phyloP scores from a whole-genome alignment of 2,797 vertebrate species.

The Knipowitschia caucasica region DNA sequence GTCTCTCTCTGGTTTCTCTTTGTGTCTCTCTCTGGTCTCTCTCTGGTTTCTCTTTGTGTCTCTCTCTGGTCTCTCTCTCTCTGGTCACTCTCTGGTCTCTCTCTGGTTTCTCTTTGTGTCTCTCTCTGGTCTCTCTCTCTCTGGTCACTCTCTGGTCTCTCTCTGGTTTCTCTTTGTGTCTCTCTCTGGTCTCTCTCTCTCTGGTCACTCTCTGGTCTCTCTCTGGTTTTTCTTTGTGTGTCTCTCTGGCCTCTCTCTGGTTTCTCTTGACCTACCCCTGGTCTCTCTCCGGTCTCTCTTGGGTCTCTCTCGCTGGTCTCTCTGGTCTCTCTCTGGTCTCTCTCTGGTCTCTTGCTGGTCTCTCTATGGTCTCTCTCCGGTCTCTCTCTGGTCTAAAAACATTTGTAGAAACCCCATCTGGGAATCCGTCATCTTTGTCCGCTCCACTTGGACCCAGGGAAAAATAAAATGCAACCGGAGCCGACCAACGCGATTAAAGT shows the following conservation, averaged over 20 bases:
- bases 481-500: slow-evolving; percentile 67
- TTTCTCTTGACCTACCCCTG: too few species aligned
- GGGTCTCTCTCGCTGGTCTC: too few species aligned
- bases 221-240: too few species aligned
- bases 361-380: background rate
- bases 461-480: slow-evolving; percentile 60
- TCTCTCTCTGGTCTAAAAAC: background rate
- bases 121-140: background rate
- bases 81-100: background rate
- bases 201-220: background rate
- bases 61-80: background rate
- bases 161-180: background rate
- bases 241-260: background rate
- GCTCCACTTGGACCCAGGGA: slow-evolving; percentile 58
- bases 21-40: background rate
- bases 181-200: background rate
- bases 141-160: background rate
- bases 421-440: slow-evolving; percentile 75
- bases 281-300: background rate
- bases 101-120: background rate
- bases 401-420: slow-evolving; percentile 19
- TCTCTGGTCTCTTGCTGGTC: background rate
- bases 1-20: background rate
- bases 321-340: background rate
- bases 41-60: background rate